Conservation (phyloP, 2,797 vertebrate species). For the Buphagus erythrorhynchus region DNA sequence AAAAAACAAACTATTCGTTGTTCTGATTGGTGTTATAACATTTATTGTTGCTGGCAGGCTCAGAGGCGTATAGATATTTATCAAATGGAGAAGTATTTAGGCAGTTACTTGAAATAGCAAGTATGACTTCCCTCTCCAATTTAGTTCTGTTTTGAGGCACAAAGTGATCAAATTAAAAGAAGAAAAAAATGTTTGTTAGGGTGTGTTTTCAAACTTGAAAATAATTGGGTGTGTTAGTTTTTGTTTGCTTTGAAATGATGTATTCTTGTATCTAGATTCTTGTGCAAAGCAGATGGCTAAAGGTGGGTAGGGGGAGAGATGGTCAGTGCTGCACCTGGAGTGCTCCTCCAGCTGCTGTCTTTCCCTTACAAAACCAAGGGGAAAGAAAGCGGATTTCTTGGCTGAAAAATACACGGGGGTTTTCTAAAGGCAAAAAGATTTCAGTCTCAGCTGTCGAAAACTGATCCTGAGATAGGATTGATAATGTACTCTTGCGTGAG, state of each 20-base stretch:
- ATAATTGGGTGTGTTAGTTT: background rate
- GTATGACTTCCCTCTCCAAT: background rate
- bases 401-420: background rate
- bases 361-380: background rate
- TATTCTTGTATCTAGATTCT: background rate
- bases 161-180: background rate
- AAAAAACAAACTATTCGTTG: background rate
- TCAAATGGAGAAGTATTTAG: background rate
- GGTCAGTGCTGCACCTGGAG: fast-evolving
- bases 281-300: background rate
- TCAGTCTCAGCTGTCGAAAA: constrained; percentile 72
- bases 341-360: background rate
- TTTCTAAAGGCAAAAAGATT: constrained; percentile 57
- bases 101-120: background rate
- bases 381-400: background rate
- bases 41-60: background rate
- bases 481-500: constrained; percentile 24
- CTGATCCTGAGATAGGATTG: constrained; percentile 48
- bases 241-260: background rate
- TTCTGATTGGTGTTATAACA: background rate
- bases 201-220: background rate
- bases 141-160: background rate
- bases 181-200: background rate
- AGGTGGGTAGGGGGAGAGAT: background rate
- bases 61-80: background rate